Evolutionary conservation across 2,888 invertebrate genomes (phyloP).

Genomic region (Rhaphigaster nebulosa): DNA sequence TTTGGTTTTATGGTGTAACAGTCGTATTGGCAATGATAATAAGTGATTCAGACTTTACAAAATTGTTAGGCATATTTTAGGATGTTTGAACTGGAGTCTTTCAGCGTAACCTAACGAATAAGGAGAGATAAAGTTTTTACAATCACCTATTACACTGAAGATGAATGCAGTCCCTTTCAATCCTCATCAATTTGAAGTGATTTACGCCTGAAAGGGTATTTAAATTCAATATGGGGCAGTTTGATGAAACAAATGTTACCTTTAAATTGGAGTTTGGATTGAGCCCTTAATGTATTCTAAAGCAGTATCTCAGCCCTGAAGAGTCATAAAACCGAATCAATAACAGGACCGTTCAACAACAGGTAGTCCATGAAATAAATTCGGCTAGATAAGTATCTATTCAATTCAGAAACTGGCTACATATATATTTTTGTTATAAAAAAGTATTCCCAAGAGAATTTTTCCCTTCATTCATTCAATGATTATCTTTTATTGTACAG

Average conservation of each 20-base stretch:
- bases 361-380: slow-evolving; percentile 17
- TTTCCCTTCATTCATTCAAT: not conserved
- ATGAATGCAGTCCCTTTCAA: not conserved
- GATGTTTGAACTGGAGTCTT: too few relatives aligned
- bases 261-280: not conserved
- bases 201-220: not conserved
- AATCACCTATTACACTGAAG: too few relatives aligned
- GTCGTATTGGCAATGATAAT: too few relatives aligned
- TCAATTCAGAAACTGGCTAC: not conserved
- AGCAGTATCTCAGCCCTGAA: not conserved
- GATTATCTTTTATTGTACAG: not conserved
- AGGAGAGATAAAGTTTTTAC: too few relatives aligned
- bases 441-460: not conserved
- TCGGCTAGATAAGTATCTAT: not conserved
- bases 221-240: not conserved
- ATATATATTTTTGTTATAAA: not conserved
- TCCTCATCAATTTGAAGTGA: not conserved
- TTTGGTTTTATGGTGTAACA: too few relatives aligned
- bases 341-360: not conserved
- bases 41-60: too few relatives aligned
- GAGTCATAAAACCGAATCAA: not conserved
- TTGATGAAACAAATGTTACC: not conserved
- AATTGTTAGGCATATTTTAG: too few relatives aligned
- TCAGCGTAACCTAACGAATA: too few relatives aligned
- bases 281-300: not conserved